phyloP scores from a whole-genome alignment of 1,140 invertebrate species.

The Conopomorpha cramerella region DNA sequence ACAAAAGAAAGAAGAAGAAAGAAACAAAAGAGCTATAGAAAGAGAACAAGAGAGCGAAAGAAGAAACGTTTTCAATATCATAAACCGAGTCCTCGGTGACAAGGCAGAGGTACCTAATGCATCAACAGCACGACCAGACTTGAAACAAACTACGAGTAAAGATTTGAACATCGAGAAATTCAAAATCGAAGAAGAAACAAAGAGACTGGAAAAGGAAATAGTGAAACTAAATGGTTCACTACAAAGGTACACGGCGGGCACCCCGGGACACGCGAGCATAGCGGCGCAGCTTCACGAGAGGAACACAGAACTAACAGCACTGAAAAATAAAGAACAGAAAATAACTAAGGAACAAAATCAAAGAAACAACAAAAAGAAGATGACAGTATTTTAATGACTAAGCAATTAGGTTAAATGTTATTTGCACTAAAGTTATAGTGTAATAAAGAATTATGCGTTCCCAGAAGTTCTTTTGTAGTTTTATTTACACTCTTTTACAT shows the following conservation, averaged over 20 bases:
- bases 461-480: too few relatives aligned
- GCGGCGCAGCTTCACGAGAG: slow-evolving; percentile 63
- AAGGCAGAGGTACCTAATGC: slow-evolving; percentile 17
- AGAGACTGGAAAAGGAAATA: slow-evolving; percentile 69
- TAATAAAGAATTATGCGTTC: too few relatives aligned
- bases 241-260: slow-evolving; percentile 63
- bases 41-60: slow-evolving; percentile 61
- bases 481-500: too few relatives aligned
- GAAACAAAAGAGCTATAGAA: slow-evolving; percentile 66
- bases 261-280: slow-evolving; percentile 63
- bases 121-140: slow-evolving; percentile 17
- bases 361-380: slow-evolving; percentile 64
- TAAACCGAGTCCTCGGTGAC: slow-evolving; percentile 71
- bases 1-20: slow-evolving; percentile 67
- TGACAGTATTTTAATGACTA: slow-evolving; percentile 38
- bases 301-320: slow-evolving; percentile 63
- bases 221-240: slow-evolving; percentile 68
- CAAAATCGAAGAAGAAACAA: slow-evolving; percentile 73
- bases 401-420: not conserved
- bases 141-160: slow-evolving; percentile 66
- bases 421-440: too few relatives aligned
- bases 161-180: slow-evolving; percentile 77
- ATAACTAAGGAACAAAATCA: slow-evolving; percentile 72
- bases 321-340: slow-evolving; percentile 65
- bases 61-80: slow-evolving; percentile 79